Base-by-base conservation (phyloP, 2,113 vertebrate genomes). In the Prunella himalayana region DNA sequence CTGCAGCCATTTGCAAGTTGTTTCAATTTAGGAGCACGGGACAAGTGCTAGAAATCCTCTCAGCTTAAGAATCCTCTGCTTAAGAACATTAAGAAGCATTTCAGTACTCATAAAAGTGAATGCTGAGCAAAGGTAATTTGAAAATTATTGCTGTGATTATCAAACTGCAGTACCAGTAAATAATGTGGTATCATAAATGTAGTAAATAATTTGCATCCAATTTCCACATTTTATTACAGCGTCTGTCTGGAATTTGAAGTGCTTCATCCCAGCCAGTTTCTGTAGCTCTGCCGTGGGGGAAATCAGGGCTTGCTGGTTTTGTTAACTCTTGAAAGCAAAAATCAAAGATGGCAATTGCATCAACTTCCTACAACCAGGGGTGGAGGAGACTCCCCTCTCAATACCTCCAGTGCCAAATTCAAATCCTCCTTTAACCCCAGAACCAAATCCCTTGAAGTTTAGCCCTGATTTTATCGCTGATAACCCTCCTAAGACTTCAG, bases 131-230 rank as follows among this genome's bases (percentile, higher is more conserved):
- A 90, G 66, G 85, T 92, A 93, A 95, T 90, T 69, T 88, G 76
- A 90, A 95, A 95, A 88, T 83, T 92, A 80, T 82, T 94, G 88
- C 85, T 71, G 59, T 80, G 63, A 80, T 93, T 95, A 82, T 72
- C 63, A 80, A 93, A 68, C 63, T 82, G 71, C 76, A 39, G 54
- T 86, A 56, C 90, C 71, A 83, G 90, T 89, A 96, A 96, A 94
- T 91, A 95, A 89, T 47, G 93, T 31, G 60, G 35, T 39, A 61
- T 63, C 57, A 54, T 84, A 89, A 92, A 92, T 39, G 35, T 24
- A 71, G 83, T 93, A 91, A 95, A 93, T 90, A 87, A 85, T 95
- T 92, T 94, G 68, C 66, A 86, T 83, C 71, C 50, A 35, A 27
- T 95, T 94, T 90, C 79, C 75, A 82, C 82, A 35, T 91, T 90